Base-by-base conservation (phyloP, 2,888 invertebrate genomes). In the Caenorhabditis sp. region DNA sequence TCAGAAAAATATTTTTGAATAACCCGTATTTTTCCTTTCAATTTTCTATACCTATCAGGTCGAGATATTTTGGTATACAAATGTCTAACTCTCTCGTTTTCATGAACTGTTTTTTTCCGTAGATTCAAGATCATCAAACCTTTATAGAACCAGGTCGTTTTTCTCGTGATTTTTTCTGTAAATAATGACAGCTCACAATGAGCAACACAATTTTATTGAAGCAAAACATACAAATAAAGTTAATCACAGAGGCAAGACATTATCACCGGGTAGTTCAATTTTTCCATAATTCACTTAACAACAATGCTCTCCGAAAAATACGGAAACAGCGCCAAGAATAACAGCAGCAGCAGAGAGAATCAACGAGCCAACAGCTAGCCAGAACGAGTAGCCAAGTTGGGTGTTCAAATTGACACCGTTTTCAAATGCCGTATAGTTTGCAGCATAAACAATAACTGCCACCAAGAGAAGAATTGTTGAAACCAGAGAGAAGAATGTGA, bases 331-430 rank as follows among this genome's bases (percentile, higher is more conserved):
- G 27, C 78, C 78, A 12, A 81, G 58, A 60, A 79, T 65, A 14
- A 70, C 72, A 57, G 74, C 76, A 14, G 71, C 69, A 6, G 75
- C 70, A 21, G 79, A 76, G 23, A 79, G 50, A 24, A 73, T 64
- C n/a, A 79, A 59, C 0, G 79, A 78, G 14, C 73, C 78, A 21
- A 77, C 72, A 10, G 81, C 69, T 10, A 79, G 63, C 78, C 78
- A 81, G 69, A 76, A 79, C 1, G 79, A 79, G 62, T 76, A 81
- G 23, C 81, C 79, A 6, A 79, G 71, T 71, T 78, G 63, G 2
- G 69, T 63, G 14, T 21, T 27, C 1, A 62, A 62, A 23, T 66
- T 60, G 14, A 62, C 12, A 63, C 60, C 60, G 27, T 57, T 49
- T 4, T 12, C 10, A 10, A 55, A 23, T 26, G 5, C 55, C 1